Conservation (phyloP, 2,888 invertebrate genomes). For the Tyria jacobaeae region DNA sequence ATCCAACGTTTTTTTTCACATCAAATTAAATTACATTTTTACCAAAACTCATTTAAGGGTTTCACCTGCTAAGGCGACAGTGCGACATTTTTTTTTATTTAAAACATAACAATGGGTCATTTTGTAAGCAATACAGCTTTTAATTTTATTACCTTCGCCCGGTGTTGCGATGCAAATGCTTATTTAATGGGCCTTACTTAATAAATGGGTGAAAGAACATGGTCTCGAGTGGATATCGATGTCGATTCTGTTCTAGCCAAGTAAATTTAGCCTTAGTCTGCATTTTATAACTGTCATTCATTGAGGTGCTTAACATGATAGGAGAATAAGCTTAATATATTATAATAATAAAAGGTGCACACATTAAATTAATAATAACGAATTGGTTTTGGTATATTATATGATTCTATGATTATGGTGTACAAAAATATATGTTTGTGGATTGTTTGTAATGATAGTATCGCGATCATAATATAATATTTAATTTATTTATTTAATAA, state of each 20-base stretch:
- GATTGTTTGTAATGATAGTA: too few species aligned
- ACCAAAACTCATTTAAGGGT: constrained; percentile 44
- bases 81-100: constrained; percentile 41
- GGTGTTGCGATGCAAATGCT: constrained; percentile 57
- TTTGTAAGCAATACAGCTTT: constrained; percentile 51
- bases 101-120: constrained; percentile 50
- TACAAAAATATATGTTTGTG: too few species aligned
- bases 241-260: neutral
- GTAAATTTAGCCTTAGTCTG: neutral
- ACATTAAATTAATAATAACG: neutral
- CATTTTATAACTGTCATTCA: neutral
- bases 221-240: constrained; percentile 25
- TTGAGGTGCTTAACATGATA: neutral
- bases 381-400: too few species aligned
- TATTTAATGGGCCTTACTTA: constrained; percentile 59
- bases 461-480: too few species aligned
- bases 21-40: constrained; percentile 44
- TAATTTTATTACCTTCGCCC: constrained; percentile 62
- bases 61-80: constrained; percentile 48
- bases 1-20: constrained; percentile 17
- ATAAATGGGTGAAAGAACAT: constrained; percentile 38
- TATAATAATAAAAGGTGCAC: neutral
- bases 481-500: too few species aligned
- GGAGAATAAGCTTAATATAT: neutral
- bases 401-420: too few species aligned